Base-by-base conservation (phyloP, 1,140 invertebrate genomes). In the Pinna nobilis region DNA sequence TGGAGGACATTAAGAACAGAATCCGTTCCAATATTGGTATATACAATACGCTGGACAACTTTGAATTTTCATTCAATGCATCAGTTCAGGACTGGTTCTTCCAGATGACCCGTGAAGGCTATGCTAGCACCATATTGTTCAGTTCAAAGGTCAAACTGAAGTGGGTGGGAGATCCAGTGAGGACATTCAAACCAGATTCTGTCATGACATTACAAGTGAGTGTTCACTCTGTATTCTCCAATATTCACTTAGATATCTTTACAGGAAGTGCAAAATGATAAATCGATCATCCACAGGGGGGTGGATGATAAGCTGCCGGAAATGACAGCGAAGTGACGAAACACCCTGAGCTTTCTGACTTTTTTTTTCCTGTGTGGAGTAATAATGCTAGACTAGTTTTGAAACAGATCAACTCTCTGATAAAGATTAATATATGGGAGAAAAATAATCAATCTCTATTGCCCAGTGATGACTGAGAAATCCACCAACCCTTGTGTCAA, bases 131-230 rank as follows among this genome's bases (percentile, higher is more conserved):
- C 0, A 90, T 95, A 64, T 94, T 98, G 33, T 97, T 93, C 84
- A 96, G 96, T 86, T 96, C 95, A 0, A 94, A 93, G 4, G 90
- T 97, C 11, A 91, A 92, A 67, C 90, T 98, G 0, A 90, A 93
- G 41, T 97, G 98, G 87, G 90, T 98, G 0, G 97, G 97, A 1
- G 95, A 95, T 30, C 93, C 93, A 0, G 94, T 97, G 3, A 95
- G 98, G 89, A 93, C 98, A 13, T 98, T 98, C 88, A 98, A 98
- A 88, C 96, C 97, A 0, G 90, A 94, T 1, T 97, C 98, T 94
- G 94, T 96, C 0, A 94, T 96, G 81, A 93, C 92, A 87, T 93
- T 95, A 88, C 93, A 93, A 92, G 77, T 83, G 70, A 32, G 13
- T 32, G 9, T 53, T 28, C 23, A 15, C 20, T 53, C 15, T n/a